phyloP scores from a whole-genome alignment of 1,140 invertebrate species.

The Hypothenemus hampei region DNA sequence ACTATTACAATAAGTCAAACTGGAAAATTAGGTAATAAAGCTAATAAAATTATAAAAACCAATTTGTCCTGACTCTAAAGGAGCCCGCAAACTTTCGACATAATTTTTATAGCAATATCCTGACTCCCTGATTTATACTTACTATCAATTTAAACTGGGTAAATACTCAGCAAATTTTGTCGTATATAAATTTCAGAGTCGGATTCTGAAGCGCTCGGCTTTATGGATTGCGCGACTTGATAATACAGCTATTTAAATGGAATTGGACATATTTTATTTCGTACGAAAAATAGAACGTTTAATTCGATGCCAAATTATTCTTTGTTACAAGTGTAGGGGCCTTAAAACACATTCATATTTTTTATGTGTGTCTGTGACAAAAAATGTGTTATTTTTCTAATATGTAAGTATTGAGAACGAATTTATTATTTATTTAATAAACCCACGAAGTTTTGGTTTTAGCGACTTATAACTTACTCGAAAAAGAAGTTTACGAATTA shows the following conservation, averaged over 20 bases:
- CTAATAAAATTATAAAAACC: constrained; percentile 42
- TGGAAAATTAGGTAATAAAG: constrained; percentile 33
- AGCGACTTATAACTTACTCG: too few species aligned
- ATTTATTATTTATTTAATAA: too few species aligned
- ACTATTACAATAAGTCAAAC: constrained; percentile 14
- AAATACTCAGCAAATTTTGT: constrained; percentile 42
- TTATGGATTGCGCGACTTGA: constrained; percentile 35
- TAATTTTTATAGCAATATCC: constrained; percentile 43
- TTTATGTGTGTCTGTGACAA: too few species aligned
- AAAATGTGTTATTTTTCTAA: too few species aligned
- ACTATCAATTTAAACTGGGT: constrained; percentile 40
- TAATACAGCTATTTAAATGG: constrained; percentile 33
- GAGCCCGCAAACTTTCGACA: constrained; percentile 41
- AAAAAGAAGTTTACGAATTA: too few species aligned
- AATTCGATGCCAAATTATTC: too few species aligned
- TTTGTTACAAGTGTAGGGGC: too few species aligned
- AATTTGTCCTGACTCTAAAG: constrained; percentile 41
- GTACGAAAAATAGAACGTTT: background rate
- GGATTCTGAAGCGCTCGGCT: constrained; percentile 29
- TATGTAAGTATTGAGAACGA: too few species aligned
- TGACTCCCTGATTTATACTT: constrained; percentile 39
- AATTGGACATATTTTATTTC: constrained; percentile 23
- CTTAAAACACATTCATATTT: too few species aligned
- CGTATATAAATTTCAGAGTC: constrained; percentile 35
- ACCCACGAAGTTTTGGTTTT: too few species aligned